Percentiles rank a stretch among this genome's conserved stretches.
Evolutionary conservation across 2,888 invertebrate genomes (phyloP).

Genomic region (Clistopyga incitator): DNA sequence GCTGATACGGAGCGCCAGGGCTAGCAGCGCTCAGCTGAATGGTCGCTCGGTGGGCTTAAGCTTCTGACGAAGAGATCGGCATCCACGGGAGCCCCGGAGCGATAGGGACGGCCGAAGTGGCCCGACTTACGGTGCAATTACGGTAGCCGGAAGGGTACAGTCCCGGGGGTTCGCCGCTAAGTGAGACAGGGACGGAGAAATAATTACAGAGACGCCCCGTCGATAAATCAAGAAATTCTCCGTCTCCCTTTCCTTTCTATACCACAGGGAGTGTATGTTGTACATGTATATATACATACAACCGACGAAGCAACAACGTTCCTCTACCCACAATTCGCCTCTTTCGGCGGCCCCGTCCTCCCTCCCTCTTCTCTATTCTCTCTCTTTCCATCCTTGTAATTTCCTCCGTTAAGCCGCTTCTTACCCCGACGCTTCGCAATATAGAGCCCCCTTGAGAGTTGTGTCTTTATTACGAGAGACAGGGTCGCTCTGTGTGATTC

Average conservation of each 20-base stretch:
- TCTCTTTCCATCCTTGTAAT: conserved; percentile 62
- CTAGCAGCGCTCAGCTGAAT: conserved; percentile 24
- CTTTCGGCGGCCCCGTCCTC: not conserved
- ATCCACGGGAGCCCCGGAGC: conserved; percentile 73
- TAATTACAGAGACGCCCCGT: conserved; percentile 83
- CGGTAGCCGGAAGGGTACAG: conserved; percentile 80
- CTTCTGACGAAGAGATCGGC: conserved; percentile 71
- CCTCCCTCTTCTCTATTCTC: conserved; percentile 45
- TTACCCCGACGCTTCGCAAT: conserved; percentile 68
- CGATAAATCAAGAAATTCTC: conserved; percentile 82
- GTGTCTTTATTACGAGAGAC: conserved; percentile 76
- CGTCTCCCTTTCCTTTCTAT: conserved; percentile 67
- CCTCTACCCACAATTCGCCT: conserved; percentile 33
- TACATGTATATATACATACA: conserved; percentile 3
- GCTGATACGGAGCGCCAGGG: not conserved
- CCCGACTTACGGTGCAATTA: conserved; percentile 73
- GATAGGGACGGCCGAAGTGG: conserved; percentile 66
- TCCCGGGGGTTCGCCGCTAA: conserved; percentile 67
- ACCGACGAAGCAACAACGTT: conserved; percentile 21
- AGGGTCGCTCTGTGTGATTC: conserved; percentile 66
- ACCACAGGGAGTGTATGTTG: not conserved
- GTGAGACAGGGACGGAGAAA: conserved; percentile 79
- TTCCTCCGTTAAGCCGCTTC: conserved; percentile 69
- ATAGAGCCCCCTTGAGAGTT: conserved; percentile 65
- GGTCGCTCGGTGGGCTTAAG: conserved; percentile 54